phyloP scores from a whole-genome alignment of 2,797 vertebrate species.

The Enteromius argenteus region DNA sequence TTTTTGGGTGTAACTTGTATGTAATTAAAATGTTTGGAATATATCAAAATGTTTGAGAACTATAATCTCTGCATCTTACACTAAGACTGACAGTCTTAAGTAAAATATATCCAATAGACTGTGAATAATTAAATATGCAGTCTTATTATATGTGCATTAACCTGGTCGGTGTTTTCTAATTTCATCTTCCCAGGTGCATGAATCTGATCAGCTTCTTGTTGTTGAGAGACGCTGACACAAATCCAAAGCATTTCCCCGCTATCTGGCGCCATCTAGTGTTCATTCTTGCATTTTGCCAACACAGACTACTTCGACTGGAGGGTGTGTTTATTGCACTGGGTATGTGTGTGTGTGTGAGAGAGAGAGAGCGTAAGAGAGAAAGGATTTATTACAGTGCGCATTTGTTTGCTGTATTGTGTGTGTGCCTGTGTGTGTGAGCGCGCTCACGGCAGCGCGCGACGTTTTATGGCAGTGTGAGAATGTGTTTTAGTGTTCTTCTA shows the following conservation, averaged over 20 bases:
- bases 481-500: slow-evolving; percentile 27
- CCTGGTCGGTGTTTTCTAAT: background rate
- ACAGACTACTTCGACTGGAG: slow-evolving; percentile 19
- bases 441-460: background rate
- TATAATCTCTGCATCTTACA: background rate
- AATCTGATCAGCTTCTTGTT: slow-evolving; percentile 6
- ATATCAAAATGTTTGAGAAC: background rate
- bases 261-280: slow-evolving; percentile 64
- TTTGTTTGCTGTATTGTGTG: slow-evolving; percentile 43
- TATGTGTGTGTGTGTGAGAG: background rate
- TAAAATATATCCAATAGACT: background rate
- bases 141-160: background rate
- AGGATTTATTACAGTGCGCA: slow-evolving; percentile 36
- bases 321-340: slow-evolving; percentile 31
- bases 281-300: slow-evolving; percentile 15
- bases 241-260: slow-evolving; percentile 31
- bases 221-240: slow-evolving; percentile 15
- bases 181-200: background rate
- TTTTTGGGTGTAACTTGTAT: background rate
- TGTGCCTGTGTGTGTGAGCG: background rate
- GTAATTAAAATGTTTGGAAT: background rate
- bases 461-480: slow-evolving; percentile 47
- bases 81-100: background rate
- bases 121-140: background rate
- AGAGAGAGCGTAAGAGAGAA: background rate